Base-by-base conservation (phyloP, 1,140 invertebrate species). In the Yoshiicerus persimilis region DNA sequence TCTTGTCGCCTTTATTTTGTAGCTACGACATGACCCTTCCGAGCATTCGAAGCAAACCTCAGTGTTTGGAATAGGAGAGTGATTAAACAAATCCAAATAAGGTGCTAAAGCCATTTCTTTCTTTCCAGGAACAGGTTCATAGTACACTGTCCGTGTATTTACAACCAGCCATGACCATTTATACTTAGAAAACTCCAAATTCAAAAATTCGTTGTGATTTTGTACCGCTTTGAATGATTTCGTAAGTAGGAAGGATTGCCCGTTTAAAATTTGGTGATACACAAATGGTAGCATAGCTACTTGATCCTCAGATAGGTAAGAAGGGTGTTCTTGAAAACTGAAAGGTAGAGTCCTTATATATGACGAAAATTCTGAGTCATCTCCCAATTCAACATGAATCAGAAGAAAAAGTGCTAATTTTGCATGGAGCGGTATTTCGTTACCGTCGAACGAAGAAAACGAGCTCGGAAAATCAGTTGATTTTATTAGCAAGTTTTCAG, bases 21-120 rank as follows among this genome's bases (percentile, higher is more conserved):
- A 95, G 39, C 93, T 92, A 86, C 93, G 91, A 89, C n/a, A 16
- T 8, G 5, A 27, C 8, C 23, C 41, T 23, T 13, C 5, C 9
- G 47, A 32, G 2, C 9, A 2, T 30, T 91, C 91, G 36, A 94
- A 94, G 11, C 92, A 91, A 4, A 94, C 94, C 87, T 92, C 92
- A 47, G 95, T 94, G 36, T 92, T 91, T n/a, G 90, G 90, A 13
- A 88, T 87, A 87, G 92, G 91, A 16, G 93, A 93, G 92, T 97
- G 96, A 93, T 97, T 97, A 85, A 97, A 94, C 87, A 97, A 93
- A 92, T 97, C 96, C 27, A 97, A 92, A 90, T 95, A 96, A 3
- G 96, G 96, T 66, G 95, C 96, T 23, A 97, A 91, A 9, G 96
- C 96, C 90, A 95, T 92, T 91, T 95, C 94, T 85, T 93, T 92